Base-by-base conservation (phyloP, 2,888 invertebrate species). In the Apeira syringaria region DNA sequence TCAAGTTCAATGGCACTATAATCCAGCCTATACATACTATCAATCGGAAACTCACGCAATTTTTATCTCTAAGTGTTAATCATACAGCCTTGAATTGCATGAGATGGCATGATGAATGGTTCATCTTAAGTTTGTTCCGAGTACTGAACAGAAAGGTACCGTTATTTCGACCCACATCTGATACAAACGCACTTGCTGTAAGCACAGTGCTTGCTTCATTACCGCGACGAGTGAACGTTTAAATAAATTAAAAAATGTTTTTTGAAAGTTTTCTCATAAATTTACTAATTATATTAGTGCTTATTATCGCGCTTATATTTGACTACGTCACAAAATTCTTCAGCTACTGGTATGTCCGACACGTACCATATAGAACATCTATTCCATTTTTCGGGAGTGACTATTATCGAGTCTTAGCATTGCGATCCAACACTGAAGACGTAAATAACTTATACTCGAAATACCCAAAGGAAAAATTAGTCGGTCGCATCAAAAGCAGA, bases 261-360 rank as follows among this genome's bases (percentile, higher is more conserved):
- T 89, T 89, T 64, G 89, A 89, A 79, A 89, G 85, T 72, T 77
- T 84, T 41, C 61, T 84, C 11, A 62, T 89, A 35, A 89, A 88
- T 53, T 52, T 82, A 26, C 49, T 63, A 20, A 64, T 88, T n/a
- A 47, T 84, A 7, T 22, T 62, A 11, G 61, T 75, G 9, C 57
- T 89, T 1, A 72, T 89, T 30, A 40, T 74, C 36, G 88, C 89
- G 3, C 56, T 89, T 7, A 73, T 71, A 26, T 76, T 83, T 44
- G 89, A 89, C 55, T 89, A 89, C 59, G 76, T 86, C 24, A 89
- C 88, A 0, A 89, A 89, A 46, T 89, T 74, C 64, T 89, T 89
- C 62, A 89, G 84, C 57, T 89, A 89, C 59, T 89, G 89, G 88
- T 89, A 89, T 45, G 72, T 89, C 10, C 63, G 89, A 9, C 85